Conservation (phyloP, 1,140 invertebrate genomes). For the Drosophila cardini region DNA sequence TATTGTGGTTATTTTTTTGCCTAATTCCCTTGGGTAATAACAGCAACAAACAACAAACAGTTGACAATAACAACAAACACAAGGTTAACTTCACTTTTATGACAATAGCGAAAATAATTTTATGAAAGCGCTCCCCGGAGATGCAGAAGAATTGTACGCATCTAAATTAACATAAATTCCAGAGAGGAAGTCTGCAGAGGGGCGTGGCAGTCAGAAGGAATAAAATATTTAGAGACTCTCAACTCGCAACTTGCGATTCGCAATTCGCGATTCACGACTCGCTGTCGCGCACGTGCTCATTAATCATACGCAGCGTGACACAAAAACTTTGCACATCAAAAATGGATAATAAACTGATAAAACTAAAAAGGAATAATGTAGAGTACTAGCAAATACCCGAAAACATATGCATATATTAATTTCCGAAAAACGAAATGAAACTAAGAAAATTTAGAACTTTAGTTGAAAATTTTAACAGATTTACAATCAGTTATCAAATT, state of each 20-base stretch:
- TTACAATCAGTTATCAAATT: no score
- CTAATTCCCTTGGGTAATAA: conserved; percentile 12
- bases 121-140: conserved; percentile 65
- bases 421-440: no score
- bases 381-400: no score
- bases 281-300: conserved; percentile 1
- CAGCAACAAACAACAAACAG: conserved; percentile 19
- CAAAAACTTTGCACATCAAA: not conserved
- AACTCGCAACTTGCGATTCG: no score
- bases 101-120: conserved; percentile 76
- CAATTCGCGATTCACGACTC: not conserved
- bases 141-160: conserved; percentile 28
- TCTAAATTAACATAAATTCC: conserved; percentile 46
- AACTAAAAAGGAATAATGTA: no score
- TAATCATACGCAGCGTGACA: conserved; percentile 33
- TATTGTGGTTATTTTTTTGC: conserved; percentile 41
- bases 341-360: no score
- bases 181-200: not conserved
- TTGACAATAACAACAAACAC: conserved; percentile 48
- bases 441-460: no score
- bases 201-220: not conserved
- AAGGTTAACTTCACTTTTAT: conserved; percentile 71
- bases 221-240: not conserved
- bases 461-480: no score
- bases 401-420: no score